Evolutionary conservation across 2,797 vertebrate species (phyloP).

Genomic region (Distichodus sexfasciatus): DNA sequence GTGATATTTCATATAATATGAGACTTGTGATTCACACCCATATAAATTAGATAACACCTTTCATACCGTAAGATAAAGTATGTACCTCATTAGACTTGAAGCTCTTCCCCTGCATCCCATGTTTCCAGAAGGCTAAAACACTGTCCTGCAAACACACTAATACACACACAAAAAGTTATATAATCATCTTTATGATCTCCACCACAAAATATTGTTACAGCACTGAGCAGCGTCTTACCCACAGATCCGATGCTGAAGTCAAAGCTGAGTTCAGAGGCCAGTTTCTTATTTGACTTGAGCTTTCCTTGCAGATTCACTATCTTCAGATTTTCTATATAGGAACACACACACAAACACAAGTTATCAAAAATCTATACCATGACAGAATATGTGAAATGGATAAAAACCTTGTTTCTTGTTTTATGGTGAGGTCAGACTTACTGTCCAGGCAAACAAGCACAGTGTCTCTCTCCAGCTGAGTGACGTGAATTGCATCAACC

Average conservation of each 20-base stretch:
- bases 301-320: constrained; percentile 96
- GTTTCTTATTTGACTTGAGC: constrained; percentile 95
- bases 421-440: constrained; percentile 70
- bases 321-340: constrained; percentile 83
- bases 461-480: constrained; percentile 95
- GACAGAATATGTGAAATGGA: not conserved
- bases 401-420: not conserved
- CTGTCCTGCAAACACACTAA: constrained; percentile 98
- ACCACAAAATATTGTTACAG: not conserved
- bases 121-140: constrained; percentile 98
- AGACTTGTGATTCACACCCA: no score
- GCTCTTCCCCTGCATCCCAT: constrained; percentile 98
- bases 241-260: constrained; percentile 95
- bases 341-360: constrained; percentile 4
- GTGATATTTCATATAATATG: no score
- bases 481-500: constrained; percentile 93
- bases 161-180: constrained; percentile 26
- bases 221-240: constrained; percentile 72
- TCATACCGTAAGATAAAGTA: not conserved
- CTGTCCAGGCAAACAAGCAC: constrained; percentile 96
- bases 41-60: no score
- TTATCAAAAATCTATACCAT: not conserved
- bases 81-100: constrained; percentile 97
- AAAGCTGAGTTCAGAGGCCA: constrained; percentile 96
- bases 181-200: not conserved